Evolutionary conservation across 2,888 invertebrate genomes (phyloP).

Genomic region (Lochmaea capreae): DNA sequence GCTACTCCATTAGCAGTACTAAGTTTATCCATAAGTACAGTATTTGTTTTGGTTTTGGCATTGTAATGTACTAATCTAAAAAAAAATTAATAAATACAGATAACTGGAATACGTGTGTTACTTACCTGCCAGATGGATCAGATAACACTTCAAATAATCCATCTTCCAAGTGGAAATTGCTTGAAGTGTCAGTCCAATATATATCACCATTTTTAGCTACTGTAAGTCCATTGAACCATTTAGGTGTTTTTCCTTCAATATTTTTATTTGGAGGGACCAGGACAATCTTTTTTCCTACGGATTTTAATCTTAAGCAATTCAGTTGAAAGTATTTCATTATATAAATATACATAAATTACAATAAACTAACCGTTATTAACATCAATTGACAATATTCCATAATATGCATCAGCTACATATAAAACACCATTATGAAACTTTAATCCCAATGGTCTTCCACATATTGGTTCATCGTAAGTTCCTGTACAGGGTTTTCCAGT

Average conservation of each 20-base stretch:
- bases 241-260: slow-evolving; percentile 77
- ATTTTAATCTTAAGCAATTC: neutral
- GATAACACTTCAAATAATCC: slow-evolving; percentile 74
- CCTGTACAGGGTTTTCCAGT: slow-evolving; percentile 83
- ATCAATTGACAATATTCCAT: slow-evolving; percentile 89
- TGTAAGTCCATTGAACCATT: slow-evolving; percentile 80
- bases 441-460: slow-evolving; percentile 93
- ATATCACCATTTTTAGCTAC: slow-evolving; percentile 84
- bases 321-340: too few relatives aligned
- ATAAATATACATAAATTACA: neutral
- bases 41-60: slow-evolving; percentile 79
- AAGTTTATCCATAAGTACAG: slow-evolving; percentile 80
- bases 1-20: slow-evolving; percentile 92
- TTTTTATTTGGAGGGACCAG: slow-evolving; percentile 75
- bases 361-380: slow-evolving; percentile 71
- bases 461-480: slow-evolving; percentile 80
- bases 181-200: slow-evolving; percentile 89
- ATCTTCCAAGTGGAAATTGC: slow-evolving; percentile 79
- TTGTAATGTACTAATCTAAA: slow-evolving; percentile 84
- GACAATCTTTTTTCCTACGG: slow-evolving; percentile 68
- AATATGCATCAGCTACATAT: slow-evolving; percentile 88
- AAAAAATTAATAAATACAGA: slow-evolving; percentile 22
- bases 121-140: slow-evolving; percentile 87
- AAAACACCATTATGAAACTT: slow-evolving; percentile 80
- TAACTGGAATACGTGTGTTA: neutral